phyloP scores from a whole-genome alignment of 2,113 vertebrate species.

The Malurus cyaneus region DNA sequence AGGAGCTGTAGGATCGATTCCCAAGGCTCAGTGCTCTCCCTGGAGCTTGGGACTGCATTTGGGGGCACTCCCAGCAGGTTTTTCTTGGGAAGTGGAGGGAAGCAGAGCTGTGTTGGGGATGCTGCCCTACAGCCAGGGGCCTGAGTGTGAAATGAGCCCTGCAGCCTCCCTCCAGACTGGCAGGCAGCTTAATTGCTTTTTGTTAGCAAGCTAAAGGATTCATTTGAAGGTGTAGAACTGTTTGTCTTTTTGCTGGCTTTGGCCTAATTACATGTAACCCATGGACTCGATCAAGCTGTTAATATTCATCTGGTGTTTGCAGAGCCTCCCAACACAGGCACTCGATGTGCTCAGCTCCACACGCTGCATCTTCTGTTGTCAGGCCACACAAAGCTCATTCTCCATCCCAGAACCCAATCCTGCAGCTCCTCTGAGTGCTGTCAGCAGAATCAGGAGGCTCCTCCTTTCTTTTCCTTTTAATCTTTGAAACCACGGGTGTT shows the following conservation, averaged over 20 bases:
- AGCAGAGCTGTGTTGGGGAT: neutral
- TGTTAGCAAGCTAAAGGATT: conserved; percentile 39
- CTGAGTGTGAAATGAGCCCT: neutral
- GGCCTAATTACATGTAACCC: conserved; percentile 60
- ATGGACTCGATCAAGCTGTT: conserved; percentile 23
- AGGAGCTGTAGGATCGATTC: neutral
- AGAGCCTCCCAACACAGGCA: conserved; percentile 5
- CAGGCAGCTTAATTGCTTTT: conserved; percentile 50
- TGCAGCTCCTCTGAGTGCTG: neutral
- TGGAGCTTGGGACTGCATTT: neutral
- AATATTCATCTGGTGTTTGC: conserved; percentile 49
- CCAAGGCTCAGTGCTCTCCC: neutral
- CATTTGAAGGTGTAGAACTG: conserved; percentile 47
- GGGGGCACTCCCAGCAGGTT: neutral
- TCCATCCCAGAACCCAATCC: neutral
- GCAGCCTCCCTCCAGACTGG: neutral
- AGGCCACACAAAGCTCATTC: neutral
- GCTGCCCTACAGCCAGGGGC: neutral
- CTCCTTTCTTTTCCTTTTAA: neutral
- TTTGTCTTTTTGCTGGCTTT: conserved; percentile 58
- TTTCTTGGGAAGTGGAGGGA: neutral
- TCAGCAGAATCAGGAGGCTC: neutral
- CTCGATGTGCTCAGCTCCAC: conserved; percentile 7
- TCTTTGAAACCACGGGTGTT: neutral
- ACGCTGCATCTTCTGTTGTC: neutral